Evolutionary conservation across 2,888 invertebrate species (phyloP).

Genomic region (Drosophila robusta): DNA sequence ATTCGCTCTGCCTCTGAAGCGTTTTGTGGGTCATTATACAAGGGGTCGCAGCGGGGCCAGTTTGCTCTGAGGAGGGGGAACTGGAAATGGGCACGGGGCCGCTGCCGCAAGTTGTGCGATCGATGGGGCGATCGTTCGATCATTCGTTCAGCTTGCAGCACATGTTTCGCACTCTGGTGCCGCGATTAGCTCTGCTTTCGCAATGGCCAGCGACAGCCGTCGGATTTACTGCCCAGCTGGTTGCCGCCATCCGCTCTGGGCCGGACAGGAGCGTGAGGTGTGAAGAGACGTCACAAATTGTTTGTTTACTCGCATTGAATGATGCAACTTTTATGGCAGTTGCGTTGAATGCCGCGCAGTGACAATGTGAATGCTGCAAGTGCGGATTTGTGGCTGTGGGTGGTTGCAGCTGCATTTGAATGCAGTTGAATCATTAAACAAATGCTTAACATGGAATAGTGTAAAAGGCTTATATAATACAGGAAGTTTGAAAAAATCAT

Average conservation of each 20-base stretch:
- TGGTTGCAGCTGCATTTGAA: slow-evolving; percentile 3
- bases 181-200: slow-evolving; percentile 65
- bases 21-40: slow-evolving; percentile 71
- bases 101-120: slow-evolving; percentile 35
- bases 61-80: not conserved
- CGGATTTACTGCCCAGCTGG: slow-evolving; percentile 37
- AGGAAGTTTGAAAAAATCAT: not conserved
- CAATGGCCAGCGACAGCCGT: slow-evolving; percentile 34
- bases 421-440: slow-evolving; percentile 9
- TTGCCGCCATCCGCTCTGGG: slow-evolving; percentile 34
- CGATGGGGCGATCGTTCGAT: slow-evolving; percentile 29
- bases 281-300: slow-evolving; percentile 19
- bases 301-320: slow-evolving; percentile 29
- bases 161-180: slow-evolving; percentile 49
- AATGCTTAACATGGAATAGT: not conserved
- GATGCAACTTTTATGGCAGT: slow-evolving; percentile 45
- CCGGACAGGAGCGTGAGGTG: slow-evolving; percentile 4
- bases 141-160: slow-evolving; percentile 49
- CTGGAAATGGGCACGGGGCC: slow-evolving; percentile 19
- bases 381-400: not conserved
- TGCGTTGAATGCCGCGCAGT: slow-evolving; percentile 7
- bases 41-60: slow-evolving; percentile 7
- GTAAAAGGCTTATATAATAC: not conserved
- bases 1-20: slow-evolving; percentile 37
- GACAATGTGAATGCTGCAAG: slow-evolving; percentile 3